Evolutionary conservation across 2,797 vertebrate species (phyloP).

Genomic region (Mycteria americana): DNA sequence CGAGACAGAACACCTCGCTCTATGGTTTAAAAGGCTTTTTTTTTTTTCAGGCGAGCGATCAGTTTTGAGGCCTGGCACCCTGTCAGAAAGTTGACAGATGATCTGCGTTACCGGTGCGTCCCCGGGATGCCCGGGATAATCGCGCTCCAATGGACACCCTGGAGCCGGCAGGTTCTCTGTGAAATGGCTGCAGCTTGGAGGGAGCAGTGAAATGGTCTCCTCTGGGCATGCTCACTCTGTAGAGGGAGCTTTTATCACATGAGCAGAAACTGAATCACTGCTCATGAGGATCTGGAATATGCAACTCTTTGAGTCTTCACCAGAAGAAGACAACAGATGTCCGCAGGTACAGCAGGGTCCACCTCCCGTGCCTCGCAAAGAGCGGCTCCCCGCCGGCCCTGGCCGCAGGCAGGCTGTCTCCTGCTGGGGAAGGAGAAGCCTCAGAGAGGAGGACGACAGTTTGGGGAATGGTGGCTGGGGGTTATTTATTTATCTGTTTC

Average conservation of each 20-base stretch:
- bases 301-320: conserved; percentile 71
- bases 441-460: conserved; percentile 40
- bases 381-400: not conserved
- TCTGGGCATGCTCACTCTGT: conserved; percentile 74
- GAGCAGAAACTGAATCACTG: conserved; percentile 72
- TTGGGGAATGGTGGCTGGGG: conserved; percentile 34
- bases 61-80: conserved; percentile 52
- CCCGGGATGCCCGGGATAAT: conserved; percentile 47
- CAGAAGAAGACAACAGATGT: conserved; percentile 63
- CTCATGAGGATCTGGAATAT: conserved; percentile 73
- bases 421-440: conserved; percentile 12
- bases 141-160: conserved; percentile 58
- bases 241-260: conserved; percentile 75
- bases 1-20: not conserved
- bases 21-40: conserved; percentile 21
- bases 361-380: not conserved
- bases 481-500: not conserved
- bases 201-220: conserved; percentile 74
- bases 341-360: conserved; percentile 63
- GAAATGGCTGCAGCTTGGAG: conserved; percentile 77
- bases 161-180: conserved; percentile 69
- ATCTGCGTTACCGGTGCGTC: conserved; percentile 32
- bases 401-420: not conserved
- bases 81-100: conserved; percentile 57
- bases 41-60: conserved; percentile 33